These are phyloP conservation scores for Cyprinella venusta DNA, from an alignment of 2,797 vertebrate genomes.

Conservation along the genomic window DNA sequence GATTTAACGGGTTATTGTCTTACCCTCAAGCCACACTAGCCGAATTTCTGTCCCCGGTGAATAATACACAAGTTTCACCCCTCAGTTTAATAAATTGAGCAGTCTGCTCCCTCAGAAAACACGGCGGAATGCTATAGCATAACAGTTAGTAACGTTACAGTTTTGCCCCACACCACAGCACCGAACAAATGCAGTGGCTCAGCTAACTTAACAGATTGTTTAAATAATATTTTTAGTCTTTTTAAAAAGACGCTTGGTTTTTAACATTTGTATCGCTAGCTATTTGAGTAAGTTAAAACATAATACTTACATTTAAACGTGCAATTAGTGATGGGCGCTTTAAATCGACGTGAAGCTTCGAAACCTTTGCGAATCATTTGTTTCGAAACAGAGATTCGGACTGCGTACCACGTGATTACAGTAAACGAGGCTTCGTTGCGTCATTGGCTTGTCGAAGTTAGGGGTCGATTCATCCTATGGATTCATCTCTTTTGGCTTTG, in stretches of 20 bases:
- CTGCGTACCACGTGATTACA: neutral
- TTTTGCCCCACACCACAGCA: neutral
- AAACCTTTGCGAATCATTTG: neutral
- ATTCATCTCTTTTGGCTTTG: too few species aligned
- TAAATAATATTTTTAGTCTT: neutral
- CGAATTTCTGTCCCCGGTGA: neutral
- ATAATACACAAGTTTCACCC: neutral
- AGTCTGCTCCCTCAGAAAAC: neutral
- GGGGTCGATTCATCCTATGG: too few species aligned
- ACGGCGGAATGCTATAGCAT: neutral
- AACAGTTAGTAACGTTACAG: neutral
- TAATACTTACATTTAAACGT: neutral
- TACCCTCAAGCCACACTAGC: neutral
- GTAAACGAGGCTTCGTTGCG: neutral
- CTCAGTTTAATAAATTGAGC: neutral
- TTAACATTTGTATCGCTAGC: neutral
- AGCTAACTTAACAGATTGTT: neutral
- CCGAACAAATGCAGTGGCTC: neutral
- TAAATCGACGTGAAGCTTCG: neutral
- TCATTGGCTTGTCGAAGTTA: neutral
- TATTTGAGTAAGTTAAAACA: neutral
- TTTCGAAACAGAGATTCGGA: neutral
- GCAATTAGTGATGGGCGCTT: neutral
- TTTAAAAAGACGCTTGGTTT: neutral
- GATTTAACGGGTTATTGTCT: neutral